Base-by-base conservation (phyloP, 2,888 invertebrate genomes). In the Tetragonisca angustula region DNA sequence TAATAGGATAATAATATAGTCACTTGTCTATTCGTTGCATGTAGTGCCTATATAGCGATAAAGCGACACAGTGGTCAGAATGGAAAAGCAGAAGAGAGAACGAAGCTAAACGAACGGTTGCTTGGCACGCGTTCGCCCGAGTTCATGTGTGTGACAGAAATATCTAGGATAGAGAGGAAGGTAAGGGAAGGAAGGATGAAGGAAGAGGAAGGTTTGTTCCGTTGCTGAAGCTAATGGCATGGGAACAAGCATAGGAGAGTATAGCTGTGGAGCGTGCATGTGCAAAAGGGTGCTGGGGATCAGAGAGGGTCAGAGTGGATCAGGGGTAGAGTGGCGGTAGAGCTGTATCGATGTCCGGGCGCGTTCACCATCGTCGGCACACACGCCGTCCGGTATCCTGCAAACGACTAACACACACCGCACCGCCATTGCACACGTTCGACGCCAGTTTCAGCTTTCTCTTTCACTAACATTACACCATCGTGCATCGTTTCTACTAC, bases 321-420 rank as follows among this genome's bases (percentile, higher is more conserved):
- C 90, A 90, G 90, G 90, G 86, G 85, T 78, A 88, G 91, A 91
- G 91, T 91, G 90, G 91, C 86, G 90, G 89, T 89, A 90, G 92
- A 92, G 92, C 92, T 92, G 92, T 92, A 92, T 92, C 92, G 92
- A 92, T 92, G 92, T 92, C 92, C 92, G 92, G 92, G 92, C 90
- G 88, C 90, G 91, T 92, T 92, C 89, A 88, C 91, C 89, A 87
- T 88, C 36, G 88, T 90, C 88, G 87, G 87, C 88, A 89, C 91
- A 90, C 89, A 90, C 90, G 89, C 79, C 83, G 83, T 83, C 84
- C 84, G 49, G 65, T 89, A 88, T 87, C 84, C 87, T 87, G 86
- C 89, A 87, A 89, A 89, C 89, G 86, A 87, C 86, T 89, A 83
- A 77, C 89, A 86, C 62, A 62, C 61, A 76, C 83, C 74, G 79